Evolutionary conservation across 2,888 invertebrate species (phyloP), one percentile per base, ranked within the genome.

Genomic region (Rotaria socialis): DNA sequence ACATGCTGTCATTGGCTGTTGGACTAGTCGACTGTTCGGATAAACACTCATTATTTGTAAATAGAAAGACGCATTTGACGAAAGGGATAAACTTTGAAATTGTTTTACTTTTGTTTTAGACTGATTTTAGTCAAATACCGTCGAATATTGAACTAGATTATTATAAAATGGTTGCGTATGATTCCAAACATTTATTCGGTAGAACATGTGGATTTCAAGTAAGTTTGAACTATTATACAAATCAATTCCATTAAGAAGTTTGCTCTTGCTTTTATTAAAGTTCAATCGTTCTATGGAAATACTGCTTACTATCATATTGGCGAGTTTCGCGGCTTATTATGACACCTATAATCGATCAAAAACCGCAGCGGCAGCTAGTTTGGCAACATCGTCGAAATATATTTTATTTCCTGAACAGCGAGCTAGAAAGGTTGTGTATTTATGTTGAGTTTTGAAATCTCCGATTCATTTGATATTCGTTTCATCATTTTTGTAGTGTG

Each of bases 141-240:
- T 22, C 43, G 0, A 43, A 75, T 75, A 10, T 75, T 47, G 75
- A 75, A 75, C 22, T 75, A 5, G 75, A 75, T 3, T 75, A 75
- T 75, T 75, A 43, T 47, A 75, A 47, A 75, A 47, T 75, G 2
- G 75, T 75, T 43, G 47, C 75, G 22, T 41, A 43, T 47, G 75
- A 96, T 92, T 96, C 96, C 91, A 95, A 95, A 92, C 95, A 95
- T 90, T 98, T 97, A 91, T 97, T 96, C 92, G 97, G 97, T 27
- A 93, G 96, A 88, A 95, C 95, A 90, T 92, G 96, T 88, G 97
- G 96, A 24, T 97, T 97, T 92, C 97, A 97, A 93, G 75, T 75
- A 75, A 24, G 75, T 43, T 19, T 50, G 50, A n/a, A n/a, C n/a
- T n/a, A n/a, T n/a, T n/a, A n/a, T n/a, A n/a, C n/a, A n/a, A n/a